phyloP scores from a whole-genome alignment of 92 coral and sea anemone genomes.

The Pocillopora grandis region DNA sequence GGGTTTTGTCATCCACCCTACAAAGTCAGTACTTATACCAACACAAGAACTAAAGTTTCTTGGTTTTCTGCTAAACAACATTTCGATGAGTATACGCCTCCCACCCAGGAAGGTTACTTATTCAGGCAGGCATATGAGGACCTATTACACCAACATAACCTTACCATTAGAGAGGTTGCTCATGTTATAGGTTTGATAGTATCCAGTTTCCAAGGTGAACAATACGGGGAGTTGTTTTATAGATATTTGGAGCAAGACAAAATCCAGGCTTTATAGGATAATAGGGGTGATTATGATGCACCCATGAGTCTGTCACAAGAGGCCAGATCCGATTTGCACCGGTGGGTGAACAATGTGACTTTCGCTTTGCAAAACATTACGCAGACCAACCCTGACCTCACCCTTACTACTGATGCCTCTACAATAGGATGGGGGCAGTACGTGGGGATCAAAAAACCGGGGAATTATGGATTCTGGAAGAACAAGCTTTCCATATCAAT shows the following conservation, averaged over 20 bases:
- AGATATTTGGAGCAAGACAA: background rate
- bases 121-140: background rate
- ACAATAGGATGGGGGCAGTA: no score
- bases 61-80: background rate
- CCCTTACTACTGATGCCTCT: no score
- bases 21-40: background rate
- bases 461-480: no score
- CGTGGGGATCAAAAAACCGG: no score
- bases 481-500: background rate
- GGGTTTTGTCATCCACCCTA: background rate
- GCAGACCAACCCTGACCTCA: no score
- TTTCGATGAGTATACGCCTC: background rate
- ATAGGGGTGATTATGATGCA: background rate
- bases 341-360: background rate
- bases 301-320: background rate
- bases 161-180: constrained; percentile 9
- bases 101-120: background rate
- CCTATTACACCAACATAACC: background rate
- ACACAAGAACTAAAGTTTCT: background rate
- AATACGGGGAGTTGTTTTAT: constrained; percentile 15
- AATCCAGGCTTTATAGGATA: background rate
- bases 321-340: background rate
- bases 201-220: constrained; percentile 23
- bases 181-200: constrained; percentile 22
- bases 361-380: no score